Evolutionary conservation across 1,140 invertebrate genomes (phyloP).

Genomic region (Drosophila guanche): DNA sequence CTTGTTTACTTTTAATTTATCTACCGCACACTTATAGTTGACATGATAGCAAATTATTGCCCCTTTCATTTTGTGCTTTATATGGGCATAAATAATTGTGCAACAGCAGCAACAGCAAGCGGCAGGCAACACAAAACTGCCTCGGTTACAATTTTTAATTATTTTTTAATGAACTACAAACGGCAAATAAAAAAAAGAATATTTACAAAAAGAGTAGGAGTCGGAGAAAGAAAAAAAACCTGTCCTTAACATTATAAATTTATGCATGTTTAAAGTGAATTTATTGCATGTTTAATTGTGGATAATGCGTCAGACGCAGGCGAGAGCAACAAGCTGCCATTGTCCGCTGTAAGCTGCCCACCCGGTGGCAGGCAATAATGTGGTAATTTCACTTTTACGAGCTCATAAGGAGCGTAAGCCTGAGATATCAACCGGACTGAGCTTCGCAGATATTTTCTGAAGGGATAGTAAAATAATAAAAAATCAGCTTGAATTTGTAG

Average conservation of each 20-base stretch:
- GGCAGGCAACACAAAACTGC: constrained; percentile 56
- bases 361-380: constrained; percentile 22
- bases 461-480: no score
- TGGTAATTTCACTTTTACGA: constrained; percentile 66
- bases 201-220: constrained; percentile 17
- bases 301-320: constrained; percentile 45
- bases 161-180: constrained; percentile 78
- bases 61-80: constrained; percentile 76
- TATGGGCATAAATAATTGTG: constrained; percentile 76
- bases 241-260: constrained; percentile 54
- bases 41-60: constrained; percentile 74
- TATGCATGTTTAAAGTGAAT: constrained; percentile 69
- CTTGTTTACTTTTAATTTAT: constrained; percentile 78
- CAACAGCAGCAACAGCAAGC: constrained; percentile 47
- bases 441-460: no score
- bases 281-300: constrained; percentile 74
- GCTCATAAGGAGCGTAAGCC: constrained; percentile 8
- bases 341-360: not conserved
- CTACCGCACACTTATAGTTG: constrained; percentile 74
- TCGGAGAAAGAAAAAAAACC: constrained; percentile 16
- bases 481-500: no score
- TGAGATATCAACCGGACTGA: no score
- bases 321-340: constrained; percentile 13
- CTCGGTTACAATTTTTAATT: constrained; percentile 79
- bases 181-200: constrained; percentile 24